Percentiles rank a stretch among this genome's conserved stretches.
These are phyloP conservation scores for Tympanoctomys barrerae DNA, from an alignment of 2,797 vertebrate genomes.

Conservation along the genomic window DNA sequence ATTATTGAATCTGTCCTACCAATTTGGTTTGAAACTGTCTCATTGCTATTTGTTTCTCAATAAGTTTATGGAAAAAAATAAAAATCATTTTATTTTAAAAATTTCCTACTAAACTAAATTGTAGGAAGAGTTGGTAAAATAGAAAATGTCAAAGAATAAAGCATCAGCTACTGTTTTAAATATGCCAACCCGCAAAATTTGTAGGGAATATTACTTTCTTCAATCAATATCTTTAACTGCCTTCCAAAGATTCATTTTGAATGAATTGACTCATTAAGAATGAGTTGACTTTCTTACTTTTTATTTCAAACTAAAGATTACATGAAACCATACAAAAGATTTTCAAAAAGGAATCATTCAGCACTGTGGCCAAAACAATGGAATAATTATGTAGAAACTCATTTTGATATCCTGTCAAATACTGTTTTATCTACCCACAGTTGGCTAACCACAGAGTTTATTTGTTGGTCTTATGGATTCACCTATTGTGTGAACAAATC, in stretches of 20 bases:
- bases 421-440: neutral
- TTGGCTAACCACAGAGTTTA: neutral
- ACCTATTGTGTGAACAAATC: neutral
- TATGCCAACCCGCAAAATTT: neutral
- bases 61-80: neutral
- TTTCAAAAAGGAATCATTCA: slow-evolving; percentile 38
- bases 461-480: neutral
- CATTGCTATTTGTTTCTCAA: no score
- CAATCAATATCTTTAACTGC: neutral
- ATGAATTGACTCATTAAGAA: neutral
- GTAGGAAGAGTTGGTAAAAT: neutral
- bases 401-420: slow-evolving; percentile 37
- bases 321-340: neutral
- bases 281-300: neutral
- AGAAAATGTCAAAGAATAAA: neutral
- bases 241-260: neutral
- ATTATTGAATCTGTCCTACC: no score
- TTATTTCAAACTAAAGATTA: slow-evolving; percentile 42
- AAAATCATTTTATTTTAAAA: neutral
- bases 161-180: slow-evolving; percentile 32
- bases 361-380: slow-evolving; percentile 33
- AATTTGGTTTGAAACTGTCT: no score
- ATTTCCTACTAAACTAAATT: slow-evolving; percentile 26
- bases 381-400: slow-evolving; percentile 1
- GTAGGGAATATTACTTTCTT: neutral